Percentiles rank a stretch among this genome's conserved stretches.
These are phyloP conservation scores for Myopa tessellatipennis DNA, from an alignment of 2,888 invertebrate species.

Conservation along the genomic window DNA sequence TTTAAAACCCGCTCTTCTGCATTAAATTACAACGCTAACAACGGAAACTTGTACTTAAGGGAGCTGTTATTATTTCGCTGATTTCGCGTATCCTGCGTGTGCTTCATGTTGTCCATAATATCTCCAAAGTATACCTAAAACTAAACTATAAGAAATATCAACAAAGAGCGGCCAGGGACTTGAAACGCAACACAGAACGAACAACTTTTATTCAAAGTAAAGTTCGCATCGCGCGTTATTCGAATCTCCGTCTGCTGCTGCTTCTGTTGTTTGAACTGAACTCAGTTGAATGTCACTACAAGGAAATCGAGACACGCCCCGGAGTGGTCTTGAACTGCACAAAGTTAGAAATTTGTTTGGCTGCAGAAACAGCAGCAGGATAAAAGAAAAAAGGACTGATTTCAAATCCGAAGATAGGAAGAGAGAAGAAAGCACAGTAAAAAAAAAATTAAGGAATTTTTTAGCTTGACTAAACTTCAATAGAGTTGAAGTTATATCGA, in stretches of 20 bases:
- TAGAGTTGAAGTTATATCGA: too few species aligned
- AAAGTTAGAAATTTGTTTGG: conserved; percentile 6
- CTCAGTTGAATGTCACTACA: conserved; percentile 5
- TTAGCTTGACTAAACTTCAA: background rate
- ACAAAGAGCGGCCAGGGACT: background rate
- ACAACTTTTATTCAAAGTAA: background rate
- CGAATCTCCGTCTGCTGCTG: background rate
- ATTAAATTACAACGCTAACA: too few species aligned
- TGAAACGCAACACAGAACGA: background rate
- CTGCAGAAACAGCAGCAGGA: conserved; percentile 1
- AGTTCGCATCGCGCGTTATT: background rate
- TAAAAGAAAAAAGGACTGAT: background rate
- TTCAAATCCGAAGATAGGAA: background rate
- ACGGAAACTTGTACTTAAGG: too few species aligned
- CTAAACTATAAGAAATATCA: background rate
- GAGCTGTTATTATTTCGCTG: too few species aligned
- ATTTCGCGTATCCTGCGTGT: too few species aligned
- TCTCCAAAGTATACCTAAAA: too few species aligned
- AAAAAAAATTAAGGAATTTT: conserved; percentile 6
- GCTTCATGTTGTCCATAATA: too few species aligned
- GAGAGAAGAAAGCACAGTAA: background rate
- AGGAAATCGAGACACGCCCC: background rate
- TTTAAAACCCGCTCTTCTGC: too few species aligned
- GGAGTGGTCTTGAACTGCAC: background rate
- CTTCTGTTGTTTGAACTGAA: too few species aligned